Percentiles rank a stretch among this genome's conserved stretches.
Evolutionary conservation across 2,113 vertebrate genomes (phyloP).

Genomic region (Carassius gibelio): DNA sequence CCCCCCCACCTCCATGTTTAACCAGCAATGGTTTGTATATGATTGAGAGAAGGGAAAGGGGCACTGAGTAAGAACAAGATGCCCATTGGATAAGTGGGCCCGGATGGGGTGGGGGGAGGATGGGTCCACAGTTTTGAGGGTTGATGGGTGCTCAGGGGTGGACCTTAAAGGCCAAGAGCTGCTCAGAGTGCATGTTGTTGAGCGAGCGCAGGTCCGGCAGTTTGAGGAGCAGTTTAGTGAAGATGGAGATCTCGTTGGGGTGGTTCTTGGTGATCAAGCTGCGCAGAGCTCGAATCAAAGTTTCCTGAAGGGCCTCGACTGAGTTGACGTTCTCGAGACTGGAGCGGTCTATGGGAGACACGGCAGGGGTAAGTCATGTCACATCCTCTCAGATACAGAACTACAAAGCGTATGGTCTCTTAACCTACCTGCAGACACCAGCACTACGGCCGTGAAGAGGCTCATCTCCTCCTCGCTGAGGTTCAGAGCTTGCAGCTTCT

Average conservation of each 20-base stretch:
- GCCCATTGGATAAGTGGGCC: not conserved
- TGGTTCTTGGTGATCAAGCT: conserved; percentile 94
- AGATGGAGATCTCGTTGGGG: conserved; percentile 90
- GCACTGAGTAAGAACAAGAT: not conserved
- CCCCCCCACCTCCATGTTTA: conserved; percentile 1
- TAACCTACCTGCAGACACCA: conserved; percentile 89
- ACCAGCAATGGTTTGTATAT: not conserved
- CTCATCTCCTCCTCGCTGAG: conserved; percentile 96
- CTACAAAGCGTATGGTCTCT: too few relatives aligned
- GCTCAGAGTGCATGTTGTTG: conserved; percentile 98
- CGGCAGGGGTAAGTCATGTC: not conserved
- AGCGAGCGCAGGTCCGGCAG: conserved; percentile 95
- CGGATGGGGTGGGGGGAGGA: not conserved
- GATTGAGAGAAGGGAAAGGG: not conserved
- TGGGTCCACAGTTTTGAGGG: conserved; percentile 16
- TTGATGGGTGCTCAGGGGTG: conserved; percentile 79
- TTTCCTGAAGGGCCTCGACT: conserved; percentile 94
- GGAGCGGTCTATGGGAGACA: conserved; percentile 82
- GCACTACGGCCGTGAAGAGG: conserved; percentile 93
- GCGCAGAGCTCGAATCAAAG: conserved; percentile 88
- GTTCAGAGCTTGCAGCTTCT: conserved; percentile 87
- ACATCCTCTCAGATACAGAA: too few relatives aligned
- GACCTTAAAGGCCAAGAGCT: conserved; percentile 96
- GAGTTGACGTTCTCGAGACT: conserved; percentile 95
- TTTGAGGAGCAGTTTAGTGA: conserved; percentile 95